Evolutionary conservation across 1,140 invertebrate species (phyloP).

Genomic region (Hycleus phaleratus): DNA sequence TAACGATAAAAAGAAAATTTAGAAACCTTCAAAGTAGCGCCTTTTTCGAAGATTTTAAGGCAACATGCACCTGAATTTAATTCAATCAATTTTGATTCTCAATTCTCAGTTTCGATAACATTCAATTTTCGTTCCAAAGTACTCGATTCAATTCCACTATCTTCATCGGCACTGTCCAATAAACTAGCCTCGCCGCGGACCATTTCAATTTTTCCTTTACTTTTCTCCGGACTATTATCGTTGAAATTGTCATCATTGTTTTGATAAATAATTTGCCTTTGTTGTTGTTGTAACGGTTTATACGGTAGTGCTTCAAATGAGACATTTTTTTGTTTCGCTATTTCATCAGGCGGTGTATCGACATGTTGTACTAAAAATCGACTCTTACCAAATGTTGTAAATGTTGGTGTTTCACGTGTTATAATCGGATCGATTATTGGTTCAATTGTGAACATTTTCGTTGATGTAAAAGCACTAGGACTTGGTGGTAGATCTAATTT

Average conservation of each 20-base stretch:
- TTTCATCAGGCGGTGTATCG: slow-evolving; percentile 31
- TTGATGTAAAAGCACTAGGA: slow-evolving; percentile 39
- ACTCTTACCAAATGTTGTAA: slow-evolving; percentile 39
- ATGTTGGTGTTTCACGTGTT: slow-evolving; percentile 34
- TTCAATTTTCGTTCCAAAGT: slow-evolving; percentile 45
- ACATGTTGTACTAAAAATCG: slow-evolving; percentile 40
- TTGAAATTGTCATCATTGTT: background rate
- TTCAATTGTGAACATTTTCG: slow-evolving; percentile 31
- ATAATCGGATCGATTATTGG: slow-evolving; percentile 25
- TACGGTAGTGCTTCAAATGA: slow-evolving; percentile 39
- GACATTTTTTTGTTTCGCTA: slow-evolving; percentile 28
- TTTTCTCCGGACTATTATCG: background rate
- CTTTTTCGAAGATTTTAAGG: no score
- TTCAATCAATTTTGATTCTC: no score
- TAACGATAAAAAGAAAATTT: no score
- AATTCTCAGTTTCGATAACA: background rate
- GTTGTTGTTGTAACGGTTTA: slow-evolving; percentile 25
- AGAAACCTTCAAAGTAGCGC: no score
- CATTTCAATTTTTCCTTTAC: slow-evolving; percentile 32
- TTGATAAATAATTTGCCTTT: background rate
- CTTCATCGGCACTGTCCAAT: slow-evolving; percentile 51
- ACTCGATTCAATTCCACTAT: slow-evolving; percentile 52
- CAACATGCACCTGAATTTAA: no score
- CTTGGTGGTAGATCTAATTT: slow-evolving; percentile 60
- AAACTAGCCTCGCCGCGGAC: slow-evolving; percentile 50